Evolutionary conservation across 2,113 vertebrate genomes (phyloP).

Genomic region (Chinchilla lanigera): DNA sequence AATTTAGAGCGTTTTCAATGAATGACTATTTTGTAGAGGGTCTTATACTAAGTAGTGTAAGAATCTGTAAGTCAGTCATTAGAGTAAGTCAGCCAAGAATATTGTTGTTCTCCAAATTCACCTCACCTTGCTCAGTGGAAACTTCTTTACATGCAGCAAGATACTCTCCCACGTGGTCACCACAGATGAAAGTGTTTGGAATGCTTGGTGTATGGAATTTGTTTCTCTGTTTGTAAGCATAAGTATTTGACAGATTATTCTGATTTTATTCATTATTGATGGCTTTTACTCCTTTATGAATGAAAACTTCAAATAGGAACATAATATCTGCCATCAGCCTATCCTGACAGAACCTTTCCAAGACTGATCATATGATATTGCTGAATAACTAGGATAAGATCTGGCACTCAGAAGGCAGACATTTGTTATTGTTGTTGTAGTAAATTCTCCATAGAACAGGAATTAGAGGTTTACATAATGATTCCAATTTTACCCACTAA

Average conservation of each 20-base stretch:
- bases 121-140: not conserved
- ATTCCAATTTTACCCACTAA: not conserved
- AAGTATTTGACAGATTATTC: not conserved
- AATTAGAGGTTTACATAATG: not conserved
- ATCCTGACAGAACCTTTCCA: not conserved
- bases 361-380: not conserved
- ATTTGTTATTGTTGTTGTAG: not conserved
- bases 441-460: not conserved
- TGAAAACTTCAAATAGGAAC: not conserved
- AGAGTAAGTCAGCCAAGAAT: not conserved
- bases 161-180: fast-evolving
- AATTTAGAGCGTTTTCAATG: not conserved
- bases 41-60: not conserved
- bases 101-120: not conserved
- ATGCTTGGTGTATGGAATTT: not conserved
- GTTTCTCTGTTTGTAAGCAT: not conserved
- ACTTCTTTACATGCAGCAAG: not conserved
- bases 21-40: not conserved
- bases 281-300: not conserved
- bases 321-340: not conserved
- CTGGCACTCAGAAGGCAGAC: not conserved
- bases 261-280: not conserved
- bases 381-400: not conserved
- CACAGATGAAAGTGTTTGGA: not conserved
- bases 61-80: not conserved